phyloP scores from a whole-genome alignment of 2,888 invertebrate species.

The Drosophila mercatorum region DNA sequence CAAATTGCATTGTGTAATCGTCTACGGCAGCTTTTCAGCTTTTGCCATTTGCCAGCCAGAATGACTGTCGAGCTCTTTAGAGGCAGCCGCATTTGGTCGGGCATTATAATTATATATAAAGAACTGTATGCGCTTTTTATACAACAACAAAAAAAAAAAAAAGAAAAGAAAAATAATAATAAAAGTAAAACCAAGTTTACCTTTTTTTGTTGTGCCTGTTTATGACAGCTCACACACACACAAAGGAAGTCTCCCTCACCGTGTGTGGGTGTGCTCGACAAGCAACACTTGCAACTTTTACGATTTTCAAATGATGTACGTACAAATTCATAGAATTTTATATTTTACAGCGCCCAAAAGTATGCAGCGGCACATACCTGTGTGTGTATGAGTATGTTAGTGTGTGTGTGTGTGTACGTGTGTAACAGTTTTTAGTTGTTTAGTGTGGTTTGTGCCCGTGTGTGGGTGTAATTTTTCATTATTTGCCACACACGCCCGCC shows the following conservation, averaged over 20 bases:
- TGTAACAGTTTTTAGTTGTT: conserved; percentile 63
- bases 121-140: conserved; percentile 64
- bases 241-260: conserved; percentile 10
- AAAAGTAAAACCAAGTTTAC: conserved; percentile 58
- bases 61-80: conserved; percentile 33
- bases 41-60: conserved; percentile 39
- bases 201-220: conserved; percentile 63
- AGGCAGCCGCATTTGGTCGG: conserved; percentile 57
- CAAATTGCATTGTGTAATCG: conserved; percentile 51
- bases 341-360: conserved; percentile 82
- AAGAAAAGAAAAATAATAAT: conserved; percentile 55
- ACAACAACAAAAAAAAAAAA: conserved; percentile 48
- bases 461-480: conserved; percentile 68
- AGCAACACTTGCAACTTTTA: conserved; percentile 79
- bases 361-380: conserved; percentile 36
- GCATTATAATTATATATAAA: conserved; percentile 73
- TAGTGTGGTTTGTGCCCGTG: conserved; percentile 32
- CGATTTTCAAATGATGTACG: conserved; percentile 82
- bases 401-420: conserved; percentile 19
- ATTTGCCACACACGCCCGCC: conserved; percentile 57
- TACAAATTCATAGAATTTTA: conserved; percentile 84
- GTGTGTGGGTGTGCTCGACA: conserved; percentile 31
- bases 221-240: conserved; percentile 60
- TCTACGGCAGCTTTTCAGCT: conserved; percentile 17
- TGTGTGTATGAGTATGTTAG: background rate